phyloP scores from a whole-genome alignment of 2,888 invertebrate species.

The Aelia acuminata region DNA sequence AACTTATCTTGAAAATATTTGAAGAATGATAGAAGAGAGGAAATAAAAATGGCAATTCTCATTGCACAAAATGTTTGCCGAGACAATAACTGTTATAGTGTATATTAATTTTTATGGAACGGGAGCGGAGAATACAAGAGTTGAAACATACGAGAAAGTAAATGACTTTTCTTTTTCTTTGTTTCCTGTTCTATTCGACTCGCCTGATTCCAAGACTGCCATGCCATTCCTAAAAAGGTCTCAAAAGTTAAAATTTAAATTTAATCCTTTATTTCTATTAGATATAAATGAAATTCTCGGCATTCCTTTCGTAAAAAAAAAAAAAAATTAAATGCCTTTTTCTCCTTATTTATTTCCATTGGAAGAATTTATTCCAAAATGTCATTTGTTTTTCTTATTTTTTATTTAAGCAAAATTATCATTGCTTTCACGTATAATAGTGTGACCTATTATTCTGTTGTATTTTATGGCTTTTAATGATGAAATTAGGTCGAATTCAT shows the following conservation, averaged over 20 bases:
- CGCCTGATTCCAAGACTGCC: not conserved
- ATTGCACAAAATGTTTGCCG: conserved; percentile 26
- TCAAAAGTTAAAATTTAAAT: not conserved
- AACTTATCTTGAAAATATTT: not conserved
- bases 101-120: conserved; percentile 39
- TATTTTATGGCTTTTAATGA: not conserved
- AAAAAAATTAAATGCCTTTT: not conserved
- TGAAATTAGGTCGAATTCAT: conserved; percentile 34
- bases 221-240: conserved; percentile 38
- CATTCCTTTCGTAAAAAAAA: conserved; percentile 1
- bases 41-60: not conserved
- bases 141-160: not conserved
- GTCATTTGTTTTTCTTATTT: not conserved
- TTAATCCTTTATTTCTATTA: not conserved
- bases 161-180: not conserved
- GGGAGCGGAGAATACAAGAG: not conserved
- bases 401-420: not conserved
- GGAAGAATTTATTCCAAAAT: conserved; percentile 18
- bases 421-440: conserved; percentile 2
- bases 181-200: not conserved
- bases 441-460: not conserved
- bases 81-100: conserved; percentile 38
- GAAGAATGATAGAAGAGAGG: conserved; percentile 4
- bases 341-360: conserved; percentile 12
- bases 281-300: conserved; percentile 23